Conservation (phyloP, 2,888 invertebrate genomes). For the Pyralis farinalis region DNA sequence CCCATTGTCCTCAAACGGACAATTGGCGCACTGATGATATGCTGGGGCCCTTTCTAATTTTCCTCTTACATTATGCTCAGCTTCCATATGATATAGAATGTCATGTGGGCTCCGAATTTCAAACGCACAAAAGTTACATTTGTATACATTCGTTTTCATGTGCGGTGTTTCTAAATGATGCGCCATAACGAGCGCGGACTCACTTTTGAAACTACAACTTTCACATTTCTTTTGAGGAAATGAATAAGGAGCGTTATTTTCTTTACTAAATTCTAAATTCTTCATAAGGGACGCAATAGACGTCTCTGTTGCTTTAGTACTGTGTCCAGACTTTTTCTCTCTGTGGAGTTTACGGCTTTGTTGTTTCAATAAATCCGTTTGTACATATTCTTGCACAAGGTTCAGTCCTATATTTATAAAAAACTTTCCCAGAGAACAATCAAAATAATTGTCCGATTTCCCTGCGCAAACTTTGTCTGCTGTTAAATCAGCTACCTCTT, state of each 20-base stretch:
- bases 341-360: conserved; percentile 92
- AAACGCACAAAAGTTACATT: conserved; percentile 91
- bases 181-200: conserved; percentile 90
- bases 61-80: conserved; percentile 91
- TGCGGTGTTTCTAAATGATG: conserved; percentile 95
- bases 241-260: conserved; percentile 90
- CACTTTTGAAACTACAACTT: conserved; percentile 94
- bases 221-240: conserved; percentile 91
- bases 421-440: conserved; percentile 93
- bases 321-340: conserved; percentile 81
- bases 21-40: conserved; percentile 95
- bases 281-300: conserved; percentile 91
- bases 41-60: conserved; percentile 91
- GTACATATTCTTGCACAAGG: conserved; percentile 95
- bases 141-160: conserved; percentile 92
- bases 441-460: conserved; percentile 88
- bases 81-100: conserved; percentile 95
- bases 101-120: conserved; percentile 92
- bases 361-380: conserved; percentile 93
- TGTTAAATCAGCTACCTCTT: conserved; percentile 60
- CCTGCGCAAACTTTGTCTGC: conserved; percentile 47
- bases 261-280: conserved; percentile 92
- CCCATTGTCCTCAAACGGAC: conserved; percentile 96
- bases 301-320: conserved; percentile 85
- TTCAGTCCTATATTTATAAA: conserved; percentile 95